These are phyloP conservation scores for Symphodus melops DNA, from an alignment of 2,113 vertebrate genomes.

Conservation along the genomic window DNA sequence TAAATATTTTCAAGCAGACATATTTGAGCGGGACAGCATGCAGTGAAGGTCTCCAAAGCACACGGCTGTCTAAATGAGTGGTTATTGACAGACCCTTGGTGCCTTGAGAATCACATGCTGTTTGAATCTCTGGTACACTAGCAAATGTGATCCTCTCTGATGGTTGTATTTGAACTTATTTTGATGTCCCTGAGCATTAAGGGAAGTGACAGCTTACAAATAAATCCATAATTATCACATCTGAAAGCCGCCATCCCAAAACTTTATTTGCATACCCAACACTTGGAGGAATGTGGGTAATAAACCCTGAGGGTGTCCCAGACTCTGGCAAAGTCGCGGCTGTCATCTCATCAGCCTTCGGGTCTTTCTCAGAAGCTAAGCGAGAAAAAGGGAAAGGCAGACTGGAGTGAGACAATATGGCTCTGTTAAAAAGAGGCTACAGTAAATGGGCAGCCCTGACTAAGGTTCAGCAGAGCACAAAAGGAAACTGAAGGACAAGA, in stretches of 20 bases:
- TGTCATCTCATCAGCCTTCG: constrained; percentile 79
- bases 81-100: constrained; percentile 85
- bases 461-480: constrained; percentile 80
- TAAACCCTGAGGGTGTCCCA: constrained; percentile 80
- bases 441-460: constrained; percentile 78
- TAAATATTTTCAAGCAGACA: constrained; percentile 81
- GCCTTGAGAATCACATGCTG: constrained; percentile 77
- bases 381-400: constrained; percentile 64
- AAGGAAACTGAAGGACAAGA: constrained; percentile 82
- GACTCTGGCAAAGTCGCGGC: constrained; percentile 77
- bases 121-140: constrained; percentile 81
- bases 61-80: constrained; percentile 82
- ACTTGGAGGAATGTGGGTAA: constrained; percentile 80
- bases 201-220: constrained; percentile 89
- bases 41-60: constrained; percentile 78
- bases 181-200: constrained; percentile 87
- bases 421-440: constrained; percentile 73
- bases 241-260: constrained; percentile 78
- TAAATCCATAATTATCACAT: constrained; percentile 89
- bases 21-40: constrained; percentile 74
- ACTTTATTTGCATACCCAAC: constrained; percentile 84
- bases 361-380: constrained; percentile 73
- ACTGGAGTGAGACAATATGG: constrained; percentile 72
- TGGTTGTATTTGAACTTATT: constrained; percentile 84
- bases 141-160: constrained; percentile 85